phyloP scores from a whole-genome alignment of 2,113 vertebrate genomes.

The Charina bottae region DNA sequence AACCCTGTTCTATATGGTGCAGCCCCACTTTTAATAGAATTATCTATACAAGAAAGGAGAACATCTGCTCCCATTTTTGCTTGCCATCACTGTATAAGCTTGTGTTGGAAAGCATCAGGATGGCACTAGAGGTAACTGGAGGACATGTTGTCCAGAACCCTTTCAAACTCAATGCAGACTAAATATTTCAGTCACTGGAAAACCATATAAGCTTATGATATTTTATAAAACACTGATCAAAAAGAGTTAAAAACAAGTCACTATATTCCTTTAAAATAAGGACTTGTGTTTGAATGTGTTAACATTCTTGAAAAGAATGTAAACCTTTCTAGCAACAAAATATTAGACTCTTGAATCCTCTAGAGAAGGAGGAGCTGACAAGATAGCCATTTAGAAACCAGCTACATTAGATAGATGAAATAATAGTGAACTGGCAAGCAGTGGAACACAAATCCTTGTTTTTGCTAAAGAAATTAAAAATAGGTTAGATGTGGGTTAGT shows the following conservation, averaged over 20 bases:
- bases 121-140: background rate
- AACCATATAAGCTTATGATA: background rate
- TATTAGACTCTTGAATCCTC: background rate
- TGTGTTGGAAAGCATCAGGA: too few species aligned
- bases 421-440: background rate
- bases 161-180: background rate
- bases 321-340: background rate
- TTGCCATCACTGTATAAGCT: too few species aligned
- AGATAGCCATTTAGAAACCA: background rate
- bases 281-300: background rate
- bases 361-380: background rate
- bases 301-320: background rate
- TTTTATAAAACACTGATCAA: background rate
- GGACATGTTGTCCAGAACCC: background rate
- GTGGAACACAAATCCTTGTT: background rate
- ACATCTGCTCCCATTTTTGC: too few species aligned
- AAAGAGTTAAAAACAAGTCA: background rate
- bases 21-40: too few species aligned
- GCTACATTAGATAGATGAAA: background rate
- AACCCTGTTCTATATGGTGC: too few species aligned
- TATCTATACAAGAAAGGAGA: too few species aligned
- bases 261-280: background rate
- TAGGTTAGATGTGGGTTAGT: slow-evolving; percentile 4
- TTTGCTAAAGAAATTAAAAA: slow-evolving; percentile 37
- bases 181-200: background rate